A percentile compares a stretch with the other conserved stretches of the same genome.
Evolutionary conservation across 2,113 vertebrate genomes (phyloP).

Genomic region (Synodontis membranacea): DNA sequence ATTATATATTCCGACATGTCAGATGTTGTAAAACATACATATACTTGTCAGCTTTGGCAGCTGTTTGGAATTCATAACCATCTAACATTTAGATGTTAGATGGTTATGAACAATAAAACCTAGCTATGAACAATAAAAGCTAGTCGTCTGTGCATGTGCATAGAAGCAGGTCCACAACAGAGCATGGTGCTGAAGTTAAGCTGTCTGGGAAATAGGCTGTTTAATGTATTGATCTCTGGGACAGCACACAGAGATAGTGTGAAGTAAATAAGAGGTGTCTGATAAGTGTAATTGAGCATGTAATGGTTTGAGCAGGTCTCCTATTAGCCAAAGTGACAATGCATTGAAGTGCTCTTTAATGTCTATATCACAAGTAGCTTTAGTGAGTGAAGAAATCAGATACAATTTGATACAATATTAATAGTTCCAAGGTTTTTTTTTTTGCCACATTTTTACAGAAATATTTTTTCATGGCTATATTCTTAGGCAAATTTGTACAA

Average conservation of each 20-base stretch:
- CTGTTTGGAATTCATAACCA: no score
- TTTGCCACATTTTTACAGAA: not conserved
- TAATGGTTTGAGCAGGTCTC: constrained; percentile 47
- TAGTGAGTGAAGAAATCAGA: not conserved
- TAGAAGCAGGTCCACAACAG: not conserved
- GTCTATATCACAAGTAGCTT: not conserved
- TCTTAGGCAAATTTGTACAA: constrained; percentile 12
- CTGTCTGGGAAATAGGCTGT: constrained; percentile 34
- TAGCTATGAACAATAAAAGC: no score
- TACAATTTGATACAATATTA: not conserved
- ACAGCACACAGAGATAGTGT: constrained; percentile 18
- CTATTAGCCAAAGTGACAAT: constrained; percentile 44
- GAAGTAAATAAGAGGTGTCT: constrained; percentile 41
- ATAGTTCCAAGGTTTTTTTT: not conserved
- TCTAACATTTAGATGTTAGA: not conserved
- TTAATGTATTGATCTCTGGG: constrained; percentile 51
- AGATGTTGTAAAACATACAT: not conserved
- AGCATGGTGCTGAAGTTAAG: not conserved
- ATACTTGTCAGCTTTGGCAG: not conserved
- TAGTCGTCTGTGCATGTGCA: not conserved
- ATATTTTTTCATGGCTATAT: not conserved
- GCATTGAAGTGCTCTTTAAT: constrained; percentile 8
- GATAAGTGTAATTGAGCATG: constrained; percentile 56
- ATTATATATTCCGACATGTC: not conserved
- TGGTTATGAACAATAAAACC: not conserved